Base-by-base conservation (phyloP, 1,140 invertebrate species). In the Calliopsis andreniformis region DNA sequence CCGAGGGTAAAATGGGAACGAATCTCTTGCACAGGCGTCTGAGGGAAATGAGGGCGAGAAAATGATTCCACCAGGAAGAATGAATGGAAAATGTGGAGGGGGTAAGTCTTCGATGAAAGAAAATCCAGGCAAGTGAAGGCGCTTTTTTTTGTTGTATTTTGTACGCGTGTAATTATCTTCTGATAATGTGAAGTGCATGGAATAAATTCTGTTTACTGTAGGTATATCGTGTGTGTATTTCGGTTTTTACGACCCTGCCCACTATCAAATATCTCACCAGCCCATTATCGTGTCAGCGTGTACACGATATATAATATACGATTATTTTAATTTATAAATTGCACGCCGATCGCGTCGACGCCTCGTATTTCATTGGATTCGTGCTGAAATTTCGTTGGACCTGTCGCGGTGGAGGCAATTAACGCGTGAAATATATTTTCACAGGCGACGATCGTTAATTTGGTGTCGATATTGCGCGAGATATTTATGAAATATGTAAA, bases 271-370 rank as follows among this genome's bases (percentile, higher is more conserved):
- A 72, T 72, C 64, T 72, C 47, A 20, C 16, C 5, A 56, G 55
- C 23, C 32, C 6, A 28, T 32, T 47, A 23, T 39, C 25, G 53
- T 10, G 16, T 28, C 12, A 6, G 16, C 25, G 23, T 32, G 16
- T 39, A 23, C 42, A 30, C 30, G 8, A 6, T 3, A 18, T 28
- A 39, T 72, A 63, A 64, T 43, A 53, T 72, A 72, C 70, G 70
- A 72, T 72, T 72, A 72, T 72, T 72, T 64, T 72, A 72, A 72
- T 72, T 72, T 72, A 72, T 72, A 72, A 72, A 72, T 72, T 72
- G 61, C 59, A 18, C 20, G 25, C 28, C n/a, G 14, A 28, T 28
- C 55, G 28, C 7, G 51, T 55, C 51, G 28, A 55, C 51, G 51
- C 25, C 25, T n/a, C 45, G 47, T 72, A 72, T 72, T 72, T 72